Conservation (phyloP, 2,888 invertebrate species). For the Calliopum simillimum region DNA sequence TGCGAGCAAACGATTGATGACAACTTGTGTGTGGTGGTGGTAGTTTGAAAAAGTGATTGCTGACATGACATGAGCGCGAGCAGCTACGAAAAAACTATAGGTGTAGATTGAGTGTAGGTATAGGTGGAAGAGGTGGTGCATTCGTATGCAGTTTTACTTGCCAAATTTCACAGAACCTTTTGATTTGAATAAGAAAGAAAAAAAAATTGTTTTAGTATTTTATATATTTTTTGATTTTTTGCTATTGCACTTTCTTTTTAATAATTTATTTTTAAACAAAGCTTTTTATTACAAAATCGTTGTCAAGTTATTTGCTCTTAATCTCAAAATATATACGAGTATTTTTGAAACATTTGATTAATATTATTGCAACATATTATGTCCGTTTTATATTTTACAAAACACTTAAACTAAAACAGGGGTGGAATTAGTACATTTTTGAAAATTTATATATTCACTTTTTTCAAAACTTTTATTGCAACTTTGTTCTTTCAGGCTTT, state of each 20-base stretch:
- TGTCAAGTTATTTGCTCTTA: background rate
- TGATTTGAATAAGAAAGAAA: constrained; percentile 15
- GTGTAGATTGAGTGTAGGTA: background rate
- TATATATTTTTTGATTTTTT: background rate
- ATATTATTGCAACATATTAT: too few relatives aligned
- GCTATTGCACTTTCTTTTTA: background rate
- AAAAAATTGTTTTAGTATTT: constrained; percentile 34
- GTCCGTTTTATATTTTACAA: too few relatives aligned
- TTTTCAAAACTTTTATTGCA: too few relatives aligned
- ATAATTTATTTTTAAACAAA: background rate
- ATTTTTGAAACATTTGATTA: too few relatives aligned
- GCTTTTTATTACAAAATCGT: constrained; percentile 10
- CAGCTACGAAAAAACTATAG: background rate
- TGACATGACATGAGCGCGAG: constrained; percentile 2
- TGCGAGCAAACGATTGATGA: constrained; percentile 13
- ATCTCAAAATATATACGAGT: too few relatives aligned
- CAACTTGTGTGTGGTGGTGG: constrained; percentile 5
- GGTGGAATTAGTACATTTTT: too few relatives aligned
- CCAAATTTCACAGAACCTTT: constrained; percentile 54
- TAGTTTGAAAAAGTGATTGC: too few relatives aligned
- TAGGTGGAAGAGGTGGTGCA: background rate
- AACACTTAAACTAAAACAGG: too few relatives aligned
- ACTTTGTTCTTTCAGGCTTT: too few relatives aligned
- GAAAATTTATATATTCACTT: too few relatives aligned
- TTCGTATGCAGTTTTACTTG: constrained; percentile 48